Base-by-base conservation (phyloP, 2,797 vertebrate species). In the Menidia menidia region DNA sequence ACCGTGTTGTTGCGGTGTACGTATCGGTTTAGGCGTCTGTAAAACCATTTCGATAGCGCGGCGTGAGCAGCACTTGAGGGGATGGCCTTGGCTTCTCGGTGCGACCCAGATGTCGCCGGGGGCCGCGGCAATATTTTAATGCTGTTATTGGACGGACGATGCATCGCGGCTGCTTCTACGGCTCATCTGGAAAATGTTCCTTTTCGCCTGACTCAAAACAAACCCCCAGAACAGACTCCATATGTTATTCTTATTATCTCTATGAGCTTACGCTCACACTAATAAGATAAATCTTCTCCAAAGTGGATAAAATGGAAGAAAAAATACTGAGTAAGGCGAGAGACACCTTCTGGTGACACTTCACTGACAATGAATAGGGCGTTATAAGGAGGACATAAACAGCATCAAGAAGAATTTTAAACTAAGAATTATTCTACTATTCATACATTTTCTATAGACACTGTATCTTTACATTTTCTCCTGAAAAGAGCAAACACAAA, bases 181-280 rank as follows among this genome's bases (percentile, higher is more conserved):
- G 73, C 81, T 81, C 54, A 78, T 85, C 80, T 86, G 82, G 76
- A 75, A 79, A 87, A 76, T 39, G 39, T 80, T 87, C 74, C 67
- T 65, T 73, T 88, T 71, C 77, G 87, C 89, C 83, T 73, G 57
- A 67, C 70, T 81, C 52, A 43, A 71, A 83, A 83, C 66, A 57
- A 82, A 68, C 19, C 55, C 35, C 60, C 15, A 12, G 83, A 88
- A 84, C 82, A 79, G 72, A 80, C 78, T 31, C 82, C 88, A 88
- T 76, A 85, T 88, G 88, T 74, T 83, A 70, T 84, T 79, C 74
- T 77, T 68, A 80, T 89, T 82, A 74, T 82, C 68, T 81, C 68
- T 73, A 64, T 83, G 82, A 69, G 75, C 76, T 74, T 64, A 72
- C 64, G 15, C 33, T 55, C 59, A 73, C 73, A 74, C 82, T 83